Conservation (phyloP, 2,113 vertebrate species). For the Donacobius atricapilla region DNA sequence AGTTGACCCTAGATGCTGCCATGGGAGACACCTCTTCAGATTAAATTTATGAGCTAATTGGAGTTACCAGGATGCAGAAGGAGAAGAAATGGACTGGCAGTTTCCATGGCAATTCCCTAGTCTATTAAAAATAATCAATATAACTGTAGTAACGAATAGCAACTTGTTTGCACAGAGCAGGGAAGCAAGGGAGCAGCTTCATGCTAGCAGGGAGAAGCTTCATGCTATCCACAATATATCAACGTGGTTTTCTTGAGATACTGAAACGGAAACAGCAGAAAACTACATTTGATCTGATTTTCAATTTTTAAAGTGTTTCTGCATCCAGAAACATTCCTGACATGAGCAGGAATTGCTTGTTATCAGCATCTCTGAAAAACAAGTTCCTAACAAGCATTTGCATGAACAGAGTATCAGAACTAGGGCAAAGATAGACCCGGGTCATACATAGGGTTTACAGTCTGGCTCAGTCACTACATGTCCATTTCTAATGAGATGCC, state of each 20-base stretch:
- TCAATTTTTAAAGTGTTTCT: neutral
- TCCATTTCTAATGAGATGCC: neutral
- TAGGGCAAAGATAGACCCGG: neutral
- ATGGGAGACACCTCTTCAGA: neutral
- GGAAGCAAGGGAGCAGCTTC: neutral
- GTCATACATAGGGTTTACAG: neutral
- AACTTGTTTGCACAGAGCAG: neutral
- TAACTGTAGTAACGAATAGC: neutral
- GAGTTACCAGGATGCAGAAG: neutral
- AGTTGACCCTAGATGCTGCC: neutral
- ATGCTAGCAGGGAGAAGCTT: neutral
- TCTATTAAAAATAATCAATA: neutral
- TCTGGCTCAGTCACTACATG: neutral
- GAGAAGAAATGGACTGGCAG: neutral
- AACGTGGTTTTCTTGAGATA: accelerated
- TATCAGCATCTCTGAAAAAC: neutral
- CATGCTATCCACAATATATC: accelerated
- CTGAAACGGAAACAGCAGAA: neutral
- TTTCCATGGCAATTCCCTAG: neutral
- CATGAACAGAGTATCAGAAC: neutral
- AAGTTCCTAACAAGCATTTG: neutral
- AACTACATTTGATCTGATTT: neutral
- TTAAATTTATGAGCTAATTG: neutral
- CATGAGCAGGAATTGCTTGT: neutral
- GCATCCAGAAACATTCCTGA: neutral